Conservation (phyloP, 2,888 invertebrate species). For the Andrena marginata region DNA sequence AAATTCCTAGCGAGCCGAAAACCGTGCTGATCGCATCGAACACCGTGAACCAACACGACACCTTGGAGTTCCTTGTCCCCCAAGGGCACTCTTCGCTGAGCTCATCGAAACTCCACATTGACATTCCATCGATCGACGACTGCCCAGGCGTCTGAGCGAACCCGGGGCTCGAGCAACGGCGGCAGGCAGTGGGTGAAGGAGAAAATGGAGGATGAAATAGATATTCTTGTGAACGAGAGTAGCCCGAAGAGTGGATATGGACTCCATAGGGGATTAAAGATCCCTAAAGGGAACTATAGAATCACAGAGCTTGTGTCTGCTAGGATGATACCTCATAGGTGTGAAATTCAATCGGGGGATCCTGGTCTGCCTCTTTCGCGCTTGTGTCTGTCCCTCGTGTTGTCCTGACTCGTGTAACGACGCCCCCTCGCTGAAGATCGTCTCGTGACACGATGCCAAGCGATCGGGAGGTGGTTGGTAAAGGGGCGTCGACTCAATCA, state of each 20-base stretch:
- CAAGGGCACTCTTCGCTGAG: slow-evolving; percentile 72
- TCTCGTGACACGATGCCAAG: slow-evolving; percentile 19
- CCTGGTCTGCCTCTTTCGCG: slow-evolving; percentile 15
- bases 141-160: slow-evolving; percentile 64
- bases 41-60: slow-evolving; percentile 71
- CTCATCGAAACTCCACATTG: slow-evolving; percentile 79
- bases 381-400: slow-evolving; percentile 39
- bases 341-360: neutral
- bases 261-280: neutral
- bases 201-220: neutral
- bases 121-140: slow-evolving; percentile 83
- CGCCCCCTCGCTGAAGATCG: slow-evolving; percentile 17
- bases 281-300: neutral
- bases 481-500: slow-evolving; percentile 20
- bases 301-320: neutral
- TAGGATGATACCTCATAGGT: neutral
- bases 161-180: neutral
- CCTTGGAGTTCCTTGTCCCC: slow-evolving; percentile 71
- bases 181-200: neutral
- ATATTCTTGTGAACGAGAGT: neutral
- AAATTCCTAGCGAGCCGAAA: slow-evolving; percentile 80
- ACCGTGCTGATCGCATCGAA: slow-evolving; percentile 72
- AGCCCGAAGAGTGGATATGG: neutral
- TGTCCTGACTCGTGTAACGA: slow-evolving; percentile 6
- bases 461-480: slow-evolving; percentile 30